Conservation (phyloP, 2,797 vertebrate genomes). For the Chrysocyon brachyurus region DNA sequence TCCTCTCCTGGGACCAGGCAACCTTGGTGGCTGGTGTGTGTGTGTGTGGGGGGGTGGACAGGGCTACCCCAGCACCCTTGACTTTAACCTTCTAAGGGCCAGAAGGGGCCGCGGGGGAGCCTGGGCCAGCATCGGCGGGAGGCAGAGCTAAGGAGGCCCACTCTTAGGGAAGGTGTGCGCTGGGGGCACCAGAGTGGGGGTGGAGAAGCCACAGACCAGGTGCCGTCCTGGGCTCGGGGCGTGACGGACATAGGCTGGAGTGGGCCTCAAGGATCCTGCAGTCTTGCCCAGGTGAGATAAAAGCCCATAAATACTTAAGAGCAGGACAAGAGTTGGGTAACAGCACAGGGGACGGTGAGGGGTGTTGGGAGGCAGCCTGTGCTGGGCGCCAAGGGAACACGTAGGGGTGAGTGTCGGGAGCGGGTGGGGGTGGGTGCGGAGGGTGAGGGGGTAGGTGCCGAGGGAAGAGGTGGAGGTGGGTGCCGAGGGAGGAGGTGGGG, state of each 20-base stretch:
- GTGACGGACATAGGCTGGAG: neutral
- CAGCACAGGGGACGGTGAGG: neutral
- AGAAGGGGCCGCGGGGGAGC: too few species aligned
- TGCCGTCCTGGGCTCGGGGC: neutral
- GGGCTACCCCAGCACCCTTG: neutral
- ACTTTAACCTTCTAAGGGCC: neutral
- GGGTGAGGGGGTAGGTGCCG: neutral
- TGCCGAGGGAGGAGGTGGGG: neutral
- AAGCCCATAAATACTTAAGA: conserved; percentile 59
- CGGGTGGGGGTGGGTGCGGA: too few species aligned
- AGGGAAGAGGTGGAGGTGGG: neutral
- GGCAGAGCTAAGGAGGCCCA: neutral
- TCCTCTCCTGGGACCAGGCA: neutral
- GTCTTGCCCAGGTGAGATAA: conserved; percentile 52
- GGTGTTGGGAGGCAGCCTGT: neutral
- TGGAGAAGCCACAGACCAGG: rapidly evolving
- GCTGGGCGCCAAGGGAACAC: neutral
- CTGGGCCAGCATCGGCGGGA: rapidly evolving
- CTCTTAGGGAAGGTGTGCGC: neutral
- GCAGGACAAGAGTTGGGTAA: neutral
- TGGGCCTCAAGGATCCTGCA: neutral
- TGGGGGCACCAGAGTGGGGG: neutral
- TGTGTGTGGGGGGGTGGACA: too few species aligned
- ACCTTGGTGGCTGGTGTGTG: neutral
- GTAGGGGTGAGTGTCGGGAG: neutral